A percentile compares a stretch with the other conserved stretches of the same genome.
Evolutionary conservation across 2,113 vertebrate species (phyloP).

Genomic region (Heterochromis multidens): DNA sequence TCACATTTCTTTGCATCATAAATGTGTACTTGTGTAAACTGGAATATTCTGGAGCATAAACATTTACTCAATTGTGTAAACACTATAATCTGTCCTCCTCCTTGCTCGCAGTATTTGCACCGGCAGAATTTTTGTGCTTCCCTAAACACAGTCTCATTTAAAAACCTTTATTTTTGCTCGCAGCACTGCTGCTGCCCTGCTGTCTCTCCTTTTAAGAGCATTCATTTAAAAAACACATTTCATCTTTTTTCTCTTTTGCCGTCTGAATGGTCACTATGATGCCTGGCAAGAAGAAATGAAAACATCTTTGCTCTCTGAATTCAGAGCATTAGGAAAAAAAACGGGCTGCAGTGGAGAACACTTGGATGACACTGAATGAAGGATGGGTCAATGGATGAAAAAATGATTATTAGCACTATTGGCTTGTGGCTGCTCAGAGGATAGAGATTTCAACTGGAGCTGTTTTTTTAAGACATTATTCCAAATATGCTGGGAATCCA

Average conservation of each 20-base stretch:
- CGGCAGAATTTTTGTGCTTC: not conserved
- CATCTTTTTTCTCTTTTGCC: not conserved
- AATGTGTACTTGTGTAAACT: not conserved
- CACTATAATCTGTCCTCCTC: not conserved
- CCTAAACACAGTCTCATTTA: not conserved
- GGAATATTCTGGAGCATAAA: not conserved
- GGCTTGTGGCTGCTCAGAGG: not conserved
- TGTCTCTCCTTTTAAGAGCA: not conserved
- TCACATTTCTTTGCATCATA: not conserved
- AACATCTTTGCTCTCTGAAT: not conserved
- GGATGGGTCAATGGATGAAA: not conserved
- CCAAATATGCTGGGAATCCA: constrained; percentile 11
- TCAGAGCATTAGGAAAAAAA: not conserved
- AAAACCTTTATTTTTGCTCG: not conserved
- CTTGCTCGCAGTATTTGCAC: not conserved
- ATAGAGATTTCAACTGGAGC: constrained; percentile 1
- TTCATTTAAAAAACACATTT: not conserved
- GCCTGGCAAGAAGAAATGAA: not conserved
- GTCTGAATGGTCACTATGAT: not conserved
- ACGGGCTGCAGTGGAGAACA: not conserved
- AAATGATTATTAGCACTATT: not conserved
- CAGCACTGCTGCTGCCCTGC: not conserved
- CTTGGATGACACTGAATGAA: not conserved
- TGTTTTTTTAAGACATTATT: not conserved
- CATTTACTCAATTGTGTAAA: constrained; percentile 5